phyloP scores from a whole-genome alignment of 2,113 vertebrate genomes.

The Vanacampus margaritifer region DNA sequence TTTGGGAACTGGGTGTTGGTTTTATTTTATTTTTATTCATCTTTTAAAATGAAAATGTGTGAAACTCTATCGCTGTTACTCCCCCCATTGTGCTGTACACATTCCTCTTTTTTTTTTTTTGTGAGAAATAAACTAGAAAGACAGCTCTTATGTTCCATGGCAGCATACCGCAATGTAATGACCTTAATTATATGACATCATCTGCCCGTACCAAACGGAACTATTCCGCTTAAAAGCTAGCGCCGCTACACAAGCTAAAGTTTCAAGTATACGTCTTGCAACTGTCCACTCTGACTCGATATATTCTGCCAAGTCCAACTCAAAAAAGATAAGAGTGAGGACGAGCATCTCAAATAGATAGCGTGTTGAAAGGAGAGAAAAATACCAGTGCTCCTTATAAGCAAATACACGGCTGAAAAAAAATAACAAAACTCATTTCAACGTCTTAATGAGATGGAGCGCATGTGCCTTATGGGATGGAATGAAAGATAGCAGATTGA shows the following conservation, averaged over 20 bases:
- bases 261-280: neutral
- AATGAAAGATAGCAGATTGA: slow-evolving; percentile 24
- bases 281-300: slow-evolving; percentile 43
- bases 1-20: too few species aligned
- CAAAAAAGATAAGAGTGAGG: slow-evolving; percentile 26
- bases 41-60: too few species aligned
- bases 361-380: neutral
- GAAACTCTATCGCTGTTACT: too few species aligned
- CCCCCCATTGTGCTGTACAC: too few species aligned
- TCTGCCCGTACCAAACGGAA: neutral
- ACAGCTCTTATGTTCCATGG: too few species aligned
- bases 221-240: neutral
- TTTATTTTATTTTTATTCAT: too few species aligned
- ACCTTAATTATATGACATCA: too few species aligned
- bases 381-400: slow-evolving; percentile 5
- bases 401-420: neutral
- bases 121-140: too few species aligned
- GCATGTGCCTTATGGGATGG: slow-evolving; percentile 13
- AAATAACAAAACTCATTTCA: slow-evolving; percentile 3
- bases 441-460: slow-evolving; percentile 23
- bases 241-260: neutral
- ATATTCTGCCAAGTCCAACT: slow-evolving; percentile 23
- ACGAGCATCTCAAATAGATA: slow-evolving; percentile 2
- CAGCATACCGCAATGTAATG: too few species aligned
- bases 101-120: too few species aligned